These are phyloP conservation scores for Helicoverpa assulta DNA, from an alignment of 2,888 invertebrate genomes.

Conservation along the genomic window DNA sequence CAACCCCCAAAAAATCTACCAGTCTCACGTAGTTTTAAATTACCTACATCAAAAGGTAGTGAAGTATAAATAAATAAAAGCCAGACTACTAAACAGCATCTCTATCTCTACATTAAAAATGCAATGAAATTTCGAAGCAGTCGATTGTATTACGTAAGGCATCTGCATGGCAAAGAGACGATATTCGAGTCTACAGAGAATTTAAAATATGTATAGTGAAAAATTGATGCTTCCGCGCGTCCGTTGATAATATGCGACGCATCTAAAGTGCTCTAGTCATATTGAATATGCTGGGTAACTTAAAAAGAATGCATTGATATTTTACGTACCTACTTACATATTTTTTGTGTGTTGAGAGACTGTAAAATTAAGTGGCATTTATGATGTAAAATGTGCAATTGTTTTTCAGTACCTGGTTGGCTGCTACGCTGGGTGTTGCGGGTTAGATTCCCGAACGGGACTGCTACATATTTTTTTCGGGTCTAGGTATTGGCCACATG, in stretches of 20 bases:
- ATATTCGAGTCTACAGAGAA: slow-evolving; percentile 31
- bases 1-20: too few relatives aligned
- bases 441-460: too few relatives aligned
- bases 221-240: slow-evolving; percentile 44
- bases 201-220: slow-evolving; percentile 59
- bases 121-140: slow-evolving; percentile 55
- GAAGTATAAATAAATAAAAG: slow-evolving; percentile 26
- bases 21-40: too few relatives aligned
- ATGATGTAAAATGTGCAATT: too few relatives aligned
- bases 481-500: too few relatives aligned
- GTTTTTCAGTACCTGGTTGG: too few relatives aligned
- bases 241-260: slow-evolving; percentile 24
- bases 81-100: slow-evolving; percentile 15
- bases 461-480: too few relatives aligned
- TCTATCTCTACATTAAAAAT: slow-evolving; percentile 55
- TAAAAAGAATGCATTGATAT: slow-evolving; percentile 8
- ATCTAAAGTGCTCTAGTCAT: slow-evolving; percentile 15
- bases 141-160: slow-evolving; percentile 52
- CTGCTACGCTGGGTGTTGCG: too few relatives aligned
- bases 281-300: slow-evolving; percentile 22
- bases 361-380: background rate
- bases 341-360: background rate
- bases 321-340: slow-evolving; percentile 6
- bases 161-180: slow-evolving; percentile 60
- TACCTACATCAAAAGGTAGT: background rate